Evolutionary conservation across 2,888 invertebrate species (phyloP).

Genomic region (Nemurella pictetii): DNA sequence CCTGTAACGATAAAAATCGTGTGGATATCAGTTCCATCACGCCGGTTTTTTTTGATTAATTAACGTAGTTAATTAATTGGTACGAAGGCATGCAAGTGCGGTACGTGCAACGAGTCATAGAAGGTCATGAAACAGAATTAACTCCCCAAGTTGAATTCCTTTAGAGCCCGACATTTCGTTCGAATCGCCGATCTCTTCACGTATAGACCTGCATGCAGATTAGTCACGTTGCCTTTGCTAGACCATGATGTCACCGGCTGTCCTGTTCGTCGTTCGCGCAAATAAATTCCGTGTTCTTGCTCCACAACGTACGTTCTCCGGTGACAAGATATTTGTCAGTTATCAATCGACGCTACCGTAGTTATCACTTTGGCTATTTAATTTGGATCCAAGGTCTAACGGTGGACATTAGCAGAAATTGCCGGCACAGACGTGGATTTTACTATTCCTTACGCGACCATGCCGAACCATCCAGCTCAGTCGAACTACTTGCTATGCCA

Average conservation of each 20-base stretch:
- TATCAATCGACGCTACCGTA: background rate
- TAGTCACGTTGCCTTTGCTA: background rate
- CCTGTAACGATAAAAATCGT: background rate
- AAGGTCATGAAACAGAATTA: background rate
- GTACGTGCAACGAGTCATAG: background rate
- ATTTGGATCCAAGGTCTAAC: background rate
- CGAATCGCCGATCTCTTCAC: background rate
- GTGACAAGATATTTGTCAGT: background rate
- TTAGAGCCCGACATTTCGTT: background rate
- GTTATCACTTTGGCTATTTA: no score
- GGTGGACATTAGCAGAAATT: background rate
- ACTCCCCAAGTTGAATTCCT: no score
- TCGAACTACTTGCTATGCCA: background rate
- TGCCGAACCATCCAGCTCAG: background rate
- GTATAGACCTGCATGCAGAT: background rate
- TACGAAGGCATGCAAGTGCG: background rate
- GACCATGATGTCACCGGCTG: background rate
- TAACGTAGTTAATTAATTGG: background rate
- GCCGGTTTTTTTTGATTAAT: background rate
- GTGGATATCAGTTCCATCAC: background rate
- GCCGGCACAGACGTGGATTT: background rate
- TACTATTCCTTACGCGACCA: constrained; percentile 1
- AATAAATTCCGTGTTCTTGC: background rate
- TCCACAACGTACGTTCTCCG: background rate
- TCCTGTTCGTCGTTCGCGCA: background rate